A percentile compares a stretch with the other conserved stretches of the same genome.
Evolutionary conservation across 2,888 invertebrate species (phyloP).

Genomic region (Caenorhabditis afra): DNA sequence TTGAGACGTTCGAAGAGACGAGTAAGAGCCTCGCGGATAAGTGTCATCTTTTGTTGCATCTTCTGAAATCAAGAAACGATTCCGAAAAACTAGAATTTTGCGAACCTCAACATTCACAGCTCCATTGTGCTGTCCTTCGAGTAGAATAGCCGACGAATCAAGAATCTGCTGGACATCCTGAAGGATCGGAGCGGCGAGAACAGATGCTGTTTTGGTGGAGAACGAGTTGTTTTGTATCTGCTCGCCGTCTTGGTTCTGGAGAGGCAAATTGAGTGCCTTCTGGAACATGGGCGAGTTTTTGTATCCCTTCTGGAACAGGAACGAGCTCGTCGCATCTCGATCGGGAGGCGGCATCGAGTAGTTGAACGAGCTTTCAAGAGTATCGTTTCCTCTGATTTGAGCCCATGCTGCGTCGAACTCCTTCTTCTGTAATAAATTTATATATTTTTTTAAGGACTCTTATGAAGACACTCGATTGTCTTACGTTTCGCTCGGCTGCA

Average conservation of each 20-base stretch:
- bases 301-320: slow-evolving; percentile 41
- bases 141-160: slow-evolving; percentile 35
- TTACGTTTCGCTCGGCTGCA: slow-evolving; percentile 18
- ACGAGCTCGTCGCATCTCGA: slow-evolving; percentile 33
- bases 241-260: neutral
- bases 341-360: slow-evolving; percentile 49
- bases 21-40: slow-evolving; percentile 30
- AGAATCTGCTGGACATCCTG: slow-evolving; percentile 57
- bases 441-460: neutral
- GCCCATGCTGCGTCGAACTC: slow-evolving; percentile 28
- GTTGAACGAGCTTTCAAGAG: slow-evolving; percentile 45
- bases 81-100: no score
- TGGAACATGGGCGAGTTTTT: slow-evolving; percentile 27
- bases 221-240: slow-evolving; percentile 44
- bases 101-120: slow-evolving; percentile 31
- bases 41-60: slow-evolving; percentile 44
- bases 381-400: slow-evolving; percentile 20
- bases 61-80: slow-evolving; percentile 21
- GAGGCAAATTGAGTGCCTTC: slow-evolving; percentile 1
- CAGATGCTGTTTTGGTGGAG: slow-evolving; percentile 30
- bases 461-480: no score
- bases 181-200: slow-evolving; percentile 9
- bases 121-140: slow-evolving; percentile 40
- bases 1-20: slow-evolving; percentile 55
- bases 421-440: slow-evolving; percentile 15